Conservation (phyloP, 1,140 invertebrate genomes). For the Yoshiicerus persimilis region DNA sequence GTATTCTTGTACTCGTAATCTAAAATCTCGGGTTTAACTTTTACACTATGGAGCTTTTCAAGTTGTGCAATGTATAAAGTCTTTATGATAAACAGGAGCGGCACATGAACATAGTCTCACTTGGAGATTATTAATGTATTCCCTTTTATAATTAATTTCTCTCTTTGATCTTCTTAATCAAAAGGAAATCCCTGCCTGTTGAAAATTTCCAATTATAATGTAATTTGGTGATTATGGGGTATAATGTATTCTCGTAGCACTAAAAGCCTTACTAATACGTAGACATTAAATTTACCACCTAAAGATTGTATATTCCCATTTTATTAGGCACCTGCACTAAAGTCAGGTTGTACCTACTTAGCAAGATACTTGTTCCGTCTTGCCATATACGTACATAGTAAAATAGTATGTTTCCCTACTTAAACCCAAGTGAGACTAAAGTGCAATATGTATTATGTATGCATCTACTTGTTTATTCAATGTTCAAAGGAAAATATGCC, state of each 20-base stretch:
- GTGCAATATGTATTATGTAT: background rate
- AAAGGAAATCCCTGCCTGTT: background rate
- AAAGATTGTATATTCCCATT: too few relatives aligned
- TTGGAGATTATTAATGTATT: background rate
- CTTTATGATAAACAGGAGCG: background rate
- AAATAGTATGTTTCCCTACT: background rate
- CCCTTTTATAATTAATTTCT: background rate
- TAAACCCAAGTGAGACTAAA: too few relatives aligned
- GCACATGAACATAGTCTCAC: too few relatives aligned
- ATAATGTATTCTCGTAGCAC: background rate
- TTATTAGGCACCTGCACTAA: too few relatives aligned
- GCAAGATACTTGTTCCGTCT: background rate
- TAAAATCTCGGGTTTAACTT: background rate
- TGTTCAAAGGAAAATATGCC: background rate
- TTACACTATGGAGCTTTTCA: too few relatives aligned
- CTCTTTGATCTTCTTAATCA: background rate
- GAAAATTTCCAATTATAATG: background rate
- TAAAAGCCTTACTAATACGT: background rate
- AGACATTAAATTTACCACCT: background rate
- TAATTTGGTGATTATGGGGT: background rate
- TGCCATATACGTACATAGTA: background rate
- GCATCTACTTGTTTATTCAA: background rate
- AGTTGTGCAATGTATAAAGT: background rate
- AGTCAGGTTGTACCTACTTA: too few relatives aligned
- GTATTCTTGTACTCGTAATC: background rate